Percentiles rank a stretch among this genome's conserved stretches.
phyloP scores from a whole-genome alignment of 2,797 vertebrate genomes.

The Pogonophryne albipinna region DNA sequence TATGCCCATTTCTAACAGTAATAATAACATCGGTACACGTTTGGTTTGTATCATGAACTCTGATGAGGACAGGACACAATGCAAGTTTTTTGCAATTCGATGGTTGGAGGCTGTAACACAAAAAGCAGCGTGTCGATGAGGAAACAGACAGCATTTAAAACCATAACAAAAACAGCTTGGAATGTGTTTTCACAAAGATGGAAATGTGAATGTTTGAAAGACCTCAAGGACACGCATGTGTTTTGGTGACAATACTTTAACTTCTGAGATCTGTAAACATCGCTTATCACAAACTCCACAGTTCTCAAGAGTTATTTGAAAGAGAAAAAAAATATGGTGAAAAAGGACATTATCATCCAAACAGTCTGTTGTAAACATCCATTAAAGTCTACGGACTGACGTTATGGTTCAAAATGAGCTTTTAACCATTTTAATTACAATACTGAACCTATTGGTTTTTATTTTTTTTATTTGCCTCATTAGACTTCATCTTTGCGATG shows the following conservation, averaged over 20 bases:
- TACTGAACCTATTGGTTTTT: background rate
- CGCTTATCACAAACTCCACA: background rate
- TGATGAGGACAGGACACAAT: no score
- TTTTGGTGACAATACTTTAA: background rate
- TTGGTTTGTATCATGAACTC: background rate
- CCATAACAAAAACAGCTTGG: no score
- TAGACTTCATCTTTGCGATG: background rate
- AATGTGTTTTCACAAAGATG: background rate
- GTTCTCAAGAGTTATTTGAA: background rate
- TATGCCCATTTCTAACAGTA: background rate
- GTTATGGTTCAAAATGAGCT: background rate
- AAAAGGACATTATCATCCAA: background rate
- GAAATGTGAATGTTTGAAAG: background rate
- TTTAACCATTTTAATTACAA: background rate
- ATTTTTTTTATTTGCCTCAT: background rate
- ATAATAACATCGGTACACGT: background rate
- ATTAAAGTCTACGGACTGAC: background rate
- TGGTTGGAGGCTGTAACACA: background rate
- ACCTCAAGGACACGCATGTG: background rate
- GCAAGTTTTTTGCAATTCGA: background rate
- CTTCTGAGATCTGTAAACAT: background rate
- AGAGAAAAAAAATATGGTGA: background rate
- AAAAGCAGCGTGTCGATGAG: background rate
- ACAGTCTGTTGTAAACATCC: background rate
- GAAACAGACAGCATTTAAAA: background rate